A percentile compares a stretch with the other conserved stretches of the same genome.
Conservation (phyloP, 1,140 invertebrate species). For the Heliconius melpomene region DNA sequence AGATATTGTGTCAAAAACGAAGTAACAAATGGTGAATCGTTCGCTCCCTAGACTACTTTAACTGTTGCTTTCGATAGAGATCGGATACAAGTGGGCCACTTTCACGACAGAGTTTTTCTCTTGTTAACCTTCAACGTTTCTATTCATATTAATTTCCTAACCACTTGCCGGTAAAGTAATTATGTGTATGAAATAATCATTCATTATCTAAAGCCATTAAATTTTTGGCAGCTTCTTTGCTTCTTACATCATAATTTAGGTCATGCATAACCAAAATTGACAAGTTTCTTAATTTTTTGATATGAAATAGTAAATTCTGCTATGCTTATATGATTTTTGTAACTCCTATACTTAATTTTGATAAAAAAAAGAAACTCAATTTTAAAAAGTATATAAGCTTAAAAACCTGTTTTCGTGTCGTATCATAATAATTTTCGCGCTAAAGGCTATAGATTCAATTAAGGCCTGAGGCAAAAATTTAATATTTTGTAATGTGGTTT, state of each 20-base stretch:
- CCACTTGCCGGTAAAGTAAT: not conserved
- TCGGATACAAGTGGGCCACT: constrained; percentile 42
- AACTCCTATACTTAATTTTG: no score
- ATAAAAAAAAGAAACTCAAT: not conserved
- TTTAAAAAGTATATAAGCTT: not conserved
- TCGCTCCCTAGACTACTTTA: not conserved
- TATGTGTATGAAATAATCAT: constrained; percentile 8
- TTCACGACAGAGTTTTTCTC: constrained; percentile 41
- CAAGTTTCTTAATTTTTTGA: not conserved
- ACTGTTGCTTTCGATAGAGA: constrained; percentile 46
- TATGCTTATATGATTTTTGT: no score
- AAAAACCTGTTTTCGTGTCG: not conserved
- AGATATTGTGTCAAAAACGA: no score
- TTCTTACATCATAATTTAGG: not conserved
- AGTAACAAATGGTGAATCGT: not conserved
- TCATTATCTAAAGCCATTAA: not conserved
- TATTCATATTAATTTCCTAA: constrained; percentile 14
- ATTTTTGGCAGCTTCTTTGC: not conserved
- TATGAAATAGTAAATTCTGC: not conserved
- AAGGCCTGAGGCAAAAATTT: not conserved
- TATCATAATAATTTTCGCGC: not conserved
- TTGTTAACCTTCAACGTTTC: constrained; percentile 37
- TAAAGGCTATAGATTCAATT: not conserved
- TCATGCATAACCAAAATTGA: constrained; percentile 2
- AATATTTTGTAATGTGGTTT: not conserved